Base-by-base conservation (phyloP, 2,797 vertebrate species). In the Sparidentex hasta region DNA sequence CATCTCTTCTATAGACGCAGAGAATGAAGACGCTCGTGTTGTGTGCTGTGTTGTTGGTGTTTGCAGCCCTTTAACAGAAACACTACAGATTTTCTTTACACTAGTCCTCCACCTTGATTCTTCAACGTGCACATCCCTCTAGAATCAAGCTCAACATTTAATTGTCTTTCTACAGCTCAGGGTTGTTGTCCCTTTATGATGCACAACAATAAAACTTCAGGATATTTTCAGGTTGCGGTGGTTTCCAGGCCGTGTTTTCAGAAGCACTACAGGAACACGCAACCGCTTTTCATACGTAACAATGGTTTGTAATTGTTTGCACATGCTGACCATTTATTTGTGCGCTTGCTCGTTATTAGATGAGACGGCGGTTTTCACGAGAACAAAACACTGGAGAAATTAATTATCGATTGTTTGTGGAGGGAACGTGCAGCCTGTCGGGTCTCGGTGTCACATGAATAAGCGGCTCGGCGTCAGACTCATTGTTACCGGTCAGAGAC, bases 401-500 rank as follows among this genome's bases (percentile, higher is more conserved):
- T 20, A 66, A 70, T 63, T 14, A 52, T n/a, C n/a, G 70, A 73
- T 52, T 59, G 58, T 59, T 56, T 33, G 29, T 4, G 2, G 1
- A 52, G 7, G 55, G 69, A 69, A 20, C 52, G 25, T 17, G 21
- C n/a, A 46, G 63, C 57, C 20, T 43, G 23, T 38, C 5, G 3
- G 58, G 71, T 66, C 57, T 59, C 44, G 0, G 56, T 17, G 54
- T 69, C 68, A 78, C 78, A 54, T 56, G 74, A 70, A 76, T 25
- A 48, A 70, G 65, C 69, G 21, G 4, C 61, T 2, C 41, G 11
- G 51, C 67, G 7, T 38, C 50, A 25, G 64, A 47, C 27, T 65
- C 65, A 52, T 74, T 27, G 76, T 79, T 9, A 4, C 11, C 3
- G 50, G 62, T 70, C 74, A 66, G 43, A 81, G 63, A 52, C 71